Evolutionary conservation across 1,140 invertebrate species (phyloP).

Genomic region (Bombus picipes): DNA sequence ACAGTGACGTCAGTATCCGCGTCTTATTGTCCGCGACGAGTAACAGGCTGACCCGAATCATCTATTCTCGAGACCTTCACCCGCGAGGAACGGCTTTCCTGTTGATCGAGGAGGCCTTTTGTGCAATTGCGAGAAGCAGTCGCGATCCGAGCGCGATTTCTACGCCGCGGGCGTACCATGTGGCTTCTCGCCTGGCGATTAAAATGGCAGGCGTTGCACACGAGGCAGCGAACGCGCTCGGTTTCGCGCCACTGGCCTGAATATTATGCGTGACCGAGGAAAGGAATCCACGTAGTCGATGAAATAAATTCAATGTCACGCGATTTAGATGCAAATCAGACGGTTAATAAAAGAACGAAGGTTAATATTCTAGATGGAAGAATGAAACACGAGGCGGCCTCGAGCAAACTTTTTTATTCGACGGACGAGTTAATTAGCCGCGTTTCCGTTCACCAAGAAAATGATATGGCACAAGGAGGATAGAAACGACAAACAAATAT

Average conservation of each 20-base stretch:
- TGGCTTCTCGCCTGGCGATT: not conserved
- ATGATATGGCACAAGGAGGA: not conserved
- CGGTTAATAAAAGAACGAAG: not conserved
- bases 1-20: constrained; percentile 41
- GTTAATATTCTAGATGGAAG: too few relatives aligned
- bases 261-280: constrained; percentile 37
- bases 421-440: not conserved
- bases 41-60: constrained; percentile 19
- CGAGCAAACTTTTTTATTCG: not conserved
- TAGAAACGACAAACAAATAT: not conserved
- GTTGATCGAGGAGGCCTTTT: constrained; percentile 24
- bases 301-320: constrained; percentile 40
- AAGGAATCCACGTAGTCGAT: not conserved
- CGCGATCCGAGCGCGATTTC: constrained; percentile 9
- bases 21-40: constrained; percentile 33
- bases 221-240: not conserved
- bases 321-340: constrained; percentile 18
- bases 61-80: constrained; percentile 36
- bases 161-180: not conserved
- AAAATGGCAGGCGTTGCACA: not conserved
- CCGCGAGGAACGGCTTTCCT: constrained; percentile 12
- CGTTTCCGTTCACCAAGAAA: not conserved
- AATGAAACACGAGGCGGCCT: not conserved
- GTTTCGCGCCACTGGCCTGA: constrained; percentile 25
- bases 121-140: not conserved